Conservation (phyloP, 2,113 vertebrate genomes). For the Alethe castanea region DNA sequence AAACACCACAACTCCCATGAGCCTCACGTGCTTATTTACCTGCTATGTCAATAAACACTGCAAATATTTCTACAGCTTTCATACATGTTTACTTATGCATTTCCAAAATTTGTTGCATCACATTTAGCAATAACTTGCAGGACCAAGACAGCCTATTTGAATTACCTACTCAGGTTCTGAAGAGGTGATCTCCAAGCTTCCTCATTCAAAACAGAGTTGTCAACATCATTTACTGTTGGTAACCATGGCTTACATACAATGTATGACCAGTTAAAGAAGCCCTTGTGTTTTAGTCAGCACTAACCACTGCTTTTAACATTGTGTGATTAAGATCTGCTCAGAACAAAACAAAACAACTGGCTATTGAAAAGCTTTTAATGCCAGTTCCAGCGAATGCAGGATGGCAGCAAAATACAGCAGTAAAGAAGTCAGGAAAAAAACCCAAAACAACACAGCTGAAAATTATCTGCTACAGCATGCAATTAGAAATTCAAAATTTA, state of each 20-base stretch:
- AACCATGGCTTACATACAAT: neutral
- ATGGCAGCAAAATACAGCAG: neutral
- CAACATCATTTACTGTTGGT: neutral
- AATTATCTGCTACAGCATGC: neutral
- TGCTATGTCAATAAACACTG: neutral
- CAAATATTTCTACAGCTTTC: neutral
- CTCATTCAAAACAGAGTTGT: neutral
- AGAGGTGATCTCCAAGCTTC: neutral
- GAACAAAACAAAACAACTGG: neutral
- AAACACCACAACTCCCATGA: neutral
- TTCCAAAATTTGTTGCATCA: neutral
- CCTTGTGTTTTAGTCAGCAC: neutral
- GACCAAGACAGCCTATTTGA: neutral
- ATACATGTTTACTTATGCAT: accelerated
- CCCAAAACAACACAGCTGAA: neutral
- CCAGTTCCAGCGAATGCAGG: neutral
- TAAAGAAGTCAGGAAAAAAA: neutral
- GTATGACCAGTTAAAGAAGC: neutral
- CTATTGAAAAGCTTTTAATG: neutral
- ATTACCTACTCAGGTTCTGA: neutral
- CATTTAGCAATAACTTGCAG: neutral
- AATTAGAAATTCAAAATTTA: neutral
- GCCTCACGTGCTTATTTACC: neutral
- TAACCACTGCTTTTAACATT: neutral
- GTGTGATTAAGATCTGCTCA: neutral